A percentile compares a stretch with the other conserved stretches of the same genome.
These are phyloP conservation scores for Nomada hirtipes DNA, from an alignment of 2,888 invertebrate species.

Conservation along the genomic window DNA sequence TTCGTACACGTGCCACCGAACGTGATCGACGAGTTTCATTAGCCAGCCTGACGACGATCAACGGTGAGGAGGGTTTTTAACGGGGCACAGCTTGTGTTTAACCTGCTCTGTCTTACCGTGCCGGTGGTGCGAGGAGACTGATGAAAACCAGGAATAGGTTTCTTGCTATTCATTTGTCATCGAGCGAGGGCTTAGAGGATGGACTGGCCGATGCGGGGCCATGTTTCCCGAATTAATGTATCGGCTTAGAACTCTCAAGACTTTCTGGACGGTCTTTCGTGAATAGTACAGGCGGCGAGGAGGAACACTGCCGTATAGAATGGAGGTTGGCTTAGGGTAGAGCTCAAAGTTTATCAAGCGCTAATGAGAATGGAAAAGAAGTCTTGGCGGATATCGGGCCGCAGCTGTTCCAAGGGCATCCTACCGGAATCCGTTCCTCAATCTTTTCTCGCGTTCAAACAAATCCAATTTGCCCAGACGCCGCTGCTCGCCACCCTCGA, in stretches of 20 bases:
- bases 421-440: background rate
- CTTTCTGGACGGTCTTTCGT: too few species aligned
- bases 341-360: background rate
- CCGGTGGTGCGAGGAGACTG: background rate
- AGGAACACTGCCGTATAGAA: background rate
- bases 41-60: slow-evolving; percentile 36
- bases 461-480: slow-evolving; percentile 6
- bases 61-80: slow-evolving; percentile 19
- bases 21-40: slow-evolving; percentile 63
- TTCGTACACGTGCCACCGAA: slow-evolving; percentile 50
- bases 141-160: background rate
- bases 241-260: too few species aligned
- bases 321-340: background rate
- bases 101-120: slow-evolving; percentile 27
- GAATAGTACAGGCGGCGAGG: too few species aligned
- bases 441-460: background rate
- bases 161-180: slow-evolving; percentile 3
- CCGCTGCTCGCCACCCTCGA: background rate
- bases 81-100: slow-evolving; percentile 20
- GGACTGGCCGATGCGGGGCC: background rate
- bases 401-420: background rate
- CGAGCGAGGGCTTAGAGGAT: background rate
- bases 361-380: slow-evolving; percentile 12
- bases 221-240: background rate
- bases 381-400: background rate